phyloP scores from a whole-genome alignment of 2,888 invertebrate species.

The Strigamia transsilvanica region DNA sequence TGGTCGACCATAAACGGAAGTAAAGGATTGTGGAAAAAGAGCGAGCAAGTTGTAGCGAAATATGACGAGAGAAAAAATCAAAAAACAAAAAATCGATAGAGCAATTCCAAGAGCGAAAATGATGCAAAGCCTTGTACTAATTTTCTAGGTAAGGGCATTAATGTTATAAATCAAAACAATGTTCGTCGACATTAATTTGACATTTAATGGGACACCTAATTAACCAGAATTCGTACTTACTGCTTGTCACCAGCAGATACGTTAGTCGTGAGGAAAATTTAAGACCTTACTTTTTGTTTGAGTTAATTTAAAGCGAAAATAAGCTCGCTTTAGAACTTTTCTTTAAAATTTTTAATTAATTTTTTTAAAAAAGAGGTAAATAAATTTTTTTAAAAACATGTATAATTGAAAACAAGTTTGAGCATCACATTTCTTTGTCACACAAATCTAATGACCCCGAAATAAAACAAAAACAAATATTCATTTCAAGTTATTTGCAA shows the following conservation, averaged over 20 bases:
- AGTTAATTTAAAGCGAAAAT: background rate
- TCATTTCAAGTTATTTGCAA: background rate
- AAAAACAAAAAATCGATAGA: background rate
- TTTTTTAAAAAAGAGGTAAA: background rate
- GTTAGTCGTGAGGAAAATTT: background rate
- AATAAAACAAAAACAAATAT: background rate
- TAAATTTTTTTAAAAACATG: background rate
- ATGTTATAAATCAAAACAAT: constrained; percentile 19
- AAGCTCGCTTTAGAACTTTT: background rate
- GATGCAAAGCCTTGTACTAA: background rate
- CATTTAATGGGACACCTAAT: constrained; percentile 35
- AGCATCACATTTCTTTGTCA: background rate
- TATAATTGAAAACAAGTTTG: background rate
- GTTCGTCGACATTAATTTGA: constrained; percentile 24
- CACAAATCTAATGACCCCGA: background rate
- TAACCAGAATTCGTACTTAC: constrained; percentile 17
- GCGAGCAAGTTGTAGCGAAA: background rate
- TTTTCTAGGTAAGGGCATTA: constrained; percentile 5
- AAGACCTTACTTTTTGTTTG: background rate
- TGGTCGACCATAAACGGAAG: constrained; percentile 22
- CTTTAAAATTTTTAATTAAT: background rate
- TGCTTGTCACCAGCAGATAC: constrained; percentile 4
- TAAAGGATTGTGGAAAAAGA: background rate
- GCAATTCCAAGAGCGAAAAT: background rate
- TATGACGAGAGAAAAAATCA: background rate